Evolutionary conservation across 2,888 invertebrate genomes (phyloP), one percentile per base, ranked within the genome.

Genomic region (Alentia gelatinosa): DNA sequence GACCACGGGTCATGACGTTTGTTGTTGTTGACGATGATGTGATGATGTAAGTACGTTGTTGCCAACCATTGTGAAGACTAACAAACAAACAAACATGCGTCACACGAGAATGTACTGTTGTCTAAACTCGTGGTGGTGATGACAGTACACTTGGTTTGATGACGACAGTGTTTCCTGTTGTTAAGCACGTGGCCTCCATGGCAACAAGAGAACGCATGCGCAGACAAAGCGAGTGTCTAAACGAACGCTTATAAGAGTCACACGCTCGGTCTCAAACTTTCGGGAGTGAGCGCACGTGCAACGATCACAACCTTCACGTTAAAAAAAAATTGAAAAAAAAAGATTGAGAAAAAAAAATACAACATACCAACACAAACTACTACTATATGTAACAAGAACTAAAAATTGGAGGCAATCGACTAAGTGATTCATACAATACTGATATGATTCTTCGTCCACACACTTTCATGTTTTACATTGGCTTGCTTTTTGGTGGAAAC

Each of bases 401-500:
- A 86, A 19, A 33, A 47, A 47, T 26, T 42, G 42, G 50, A 86
- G 86, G 86, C 86, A 86, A 86, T 86, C 86, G 83, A 86, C 86
- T 47, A 47, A 50, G 86, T 86, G 35, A 86, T 86, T 50, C 33
- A n/a, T 86, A 86, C 47, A 86, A 42, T n/a, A 79, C 79, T 79
- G 79, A 79, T 79, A 39, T 79, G 79, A 86, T 30, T 47, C 86
- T 47, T 86, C 47, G 86, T 86, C 47, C 86, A 86, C 47, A 42
- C 47, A 86, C 86, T 47, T 86, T 47, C 86, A 47, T 47, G 47
- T 86, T 86, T 47, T 86, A 47, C 47, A 86, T 86, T 86, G 86
- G 86, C 86, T 86, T 50, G 86, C 86, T 86, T 86, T 86, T 86
- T 86, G 86, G 86, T 86, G 86, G 86, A 86, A 86, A 86, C 47